Evolutionary conservation across 2,888 invertebrate genomes (phyloP).

Genomic region (Synanthedon vespiformis): DNA sequence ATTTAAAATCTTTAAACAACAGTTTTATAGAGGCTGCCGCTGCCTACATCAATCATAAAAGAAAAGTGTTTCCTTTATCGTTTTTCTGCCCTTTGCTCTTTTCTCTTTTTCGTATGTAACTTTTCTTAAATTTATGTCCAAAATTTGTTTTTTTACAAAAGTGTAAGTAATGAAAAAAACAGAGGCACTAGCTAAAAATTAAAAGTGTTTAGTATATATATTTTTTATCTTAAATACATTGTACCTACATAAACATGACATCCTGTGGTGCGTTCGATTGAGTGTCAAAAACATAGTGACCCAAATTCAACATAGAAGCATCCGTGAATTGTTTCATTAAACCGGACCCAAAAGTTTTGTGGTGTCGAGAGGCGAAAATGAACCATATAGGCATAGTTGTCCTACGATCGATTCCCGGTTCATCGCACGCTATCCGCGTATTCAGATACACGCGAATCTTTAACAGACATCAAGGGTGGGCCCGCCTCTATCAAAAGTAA

Average conservation of each 20-base stretch:
- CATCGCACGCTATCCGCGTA: constrained; percentile 40
- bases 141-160: too few relatives aligned
- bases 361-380: constrained; percentile 26
- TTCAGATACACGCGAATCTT: background rate
- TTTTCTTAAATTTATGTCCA: too few relatives aligned
- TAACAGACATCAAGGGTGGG: constrained; percentile 14
- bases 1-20: too few relatives aligned
- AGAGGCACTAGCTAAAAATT: too few relatives aligned
- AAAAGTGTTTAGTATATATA: background rate
- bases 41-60: too few relatives aligned
- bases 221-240: background rate
- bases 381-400: constrained; percentile 29
- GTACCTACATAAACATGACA: background rate
- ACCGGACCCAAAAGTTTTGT: constrained; percentile 56
- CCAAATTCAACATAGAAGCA: constrained; percentile 44
- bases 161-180: too few relatives aligned
- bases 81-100: too few relatives aligned
- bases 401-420: constrained; percentile 44
- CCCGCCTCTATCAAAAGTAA: constrained; percentile 28
- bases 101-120: too few relatives aligned
- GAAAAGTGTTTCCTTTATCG: too few relatives aligned
- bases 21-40: too few relatives aligned
- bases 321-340: constrained; percentile 56
- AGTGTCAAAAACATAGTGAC: constrained; percentile 46
- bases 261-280: background rate